These are phyloP conservation scores for Nemurella pictetii DNA, from an alignment of 2,888 invertebrate species.

Conservation along the genomic window DNA sequence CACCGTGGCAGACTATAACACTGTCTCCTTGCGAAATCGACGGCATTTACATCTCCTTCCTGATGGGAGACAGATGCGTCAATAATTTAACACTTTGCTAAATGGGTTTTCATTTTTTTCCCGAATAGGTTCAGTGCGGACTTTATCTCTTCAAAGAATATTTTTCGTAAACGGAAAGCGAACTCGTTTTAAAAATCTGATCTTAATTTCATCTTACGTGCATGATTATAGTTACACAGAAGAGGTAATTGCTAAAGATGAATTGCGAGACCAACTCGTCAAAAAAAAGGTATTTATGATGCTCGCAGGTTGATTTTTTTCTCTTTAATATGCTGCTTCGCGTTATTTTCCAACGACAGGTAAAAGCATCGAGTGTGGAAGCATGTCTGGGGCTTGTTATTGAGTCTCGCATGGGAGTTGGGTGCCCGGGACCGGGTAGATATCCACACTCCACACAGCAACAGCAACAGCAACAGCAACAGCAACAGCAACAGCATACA, in stretches of 20 bases:
- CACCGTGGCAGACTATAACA: no score
- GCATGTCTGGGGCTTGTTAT: neutral
- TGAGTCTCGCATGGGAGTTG: neutral
- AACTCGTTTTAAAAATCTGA: neutral
- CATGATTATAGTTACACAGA: neutral
- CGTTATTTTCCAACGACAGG: neutral
- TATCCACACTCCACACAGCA: neutral
- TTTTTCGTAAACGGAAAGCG: no score
- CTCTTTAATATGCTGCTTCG: neutral
- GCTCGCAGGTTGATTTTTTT: neutral
- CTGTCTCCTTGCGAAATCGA: neutral
- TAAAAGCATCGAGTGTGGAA: no score
- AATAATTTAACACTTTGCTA: neutral
- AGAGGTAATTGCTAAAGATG: neutral
- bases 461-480: no score
- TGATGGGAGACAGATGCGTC: neutral
- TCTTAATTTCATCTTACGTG: neutral
- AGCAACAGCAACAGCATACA: no score
- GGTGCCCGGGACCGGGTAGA: neutral
- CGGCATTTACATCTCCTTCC: neutral
- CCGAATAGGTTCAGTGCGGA: no score
- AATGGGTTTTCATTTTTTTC: neutral
- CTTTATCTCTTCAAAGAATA: no score
- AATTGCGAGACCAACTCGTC: neutral
- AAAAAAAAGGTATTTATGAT: neutral